phyloP scores from a whole-genome alignment of 2,113 vertebrate genomes.

The Circaetus gallicus region DNA sequence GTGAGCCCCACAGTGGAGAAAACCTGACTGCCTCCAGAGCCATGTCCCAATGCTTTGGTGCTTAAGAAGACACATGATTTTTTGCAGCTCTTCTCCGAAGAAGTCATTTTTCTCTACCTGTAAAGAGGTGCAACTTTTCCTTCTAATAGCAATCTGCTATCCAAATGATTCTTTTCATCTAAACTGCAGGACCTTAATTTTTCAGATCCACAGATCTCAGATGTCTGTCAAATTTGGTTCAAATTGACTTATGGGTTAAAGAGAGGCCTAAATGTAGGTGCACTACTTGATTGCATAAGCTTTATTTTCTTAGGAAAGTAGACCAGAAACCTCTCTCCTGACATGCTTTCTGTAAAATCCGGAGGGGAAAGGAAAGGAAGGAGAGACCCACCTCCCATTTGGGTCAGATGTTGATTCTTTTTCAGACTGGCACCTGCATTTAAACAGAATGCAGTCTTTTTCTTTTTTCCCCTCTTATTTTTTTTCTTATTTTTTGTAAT shows the following conservation, averaged over 20 bases:
- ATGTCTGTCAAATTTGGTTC: neutral
- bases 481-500: neutral
- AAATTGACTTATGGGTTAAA: neutral
- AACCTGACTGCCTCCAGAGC: neutral
- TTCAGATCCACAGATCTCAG: neutral
- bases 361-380: neutral
- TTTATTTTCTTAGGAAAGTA: neutral
- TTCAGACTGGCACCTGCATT: neutral
- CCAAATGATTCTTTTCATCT: neutral
- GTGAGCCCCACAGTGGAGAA: neutral
- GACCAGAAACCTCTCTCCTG: neutral
- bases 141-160: neutral
- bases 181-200: neutral
- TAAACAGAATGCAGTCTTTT: neutral
- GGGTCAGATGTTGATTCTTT: neutral
- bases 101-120: accelerated
- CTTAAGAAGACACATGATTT: neutral
- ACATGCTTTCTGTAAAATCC: neutral
- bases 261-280: neutral
- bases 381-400: neutral
- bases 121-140: neutral
- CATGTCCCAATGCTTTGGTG: accelerated
- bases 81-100: neutral
- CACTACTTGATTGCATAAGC: neutral
- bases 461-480: neutral